Percentiles rank a stretch among this genome's conserved stretches.
Evolutionary conservation across 2,113 vertebrate genomes (phyloP).

Genomic region (Bos indicus): DNA sequence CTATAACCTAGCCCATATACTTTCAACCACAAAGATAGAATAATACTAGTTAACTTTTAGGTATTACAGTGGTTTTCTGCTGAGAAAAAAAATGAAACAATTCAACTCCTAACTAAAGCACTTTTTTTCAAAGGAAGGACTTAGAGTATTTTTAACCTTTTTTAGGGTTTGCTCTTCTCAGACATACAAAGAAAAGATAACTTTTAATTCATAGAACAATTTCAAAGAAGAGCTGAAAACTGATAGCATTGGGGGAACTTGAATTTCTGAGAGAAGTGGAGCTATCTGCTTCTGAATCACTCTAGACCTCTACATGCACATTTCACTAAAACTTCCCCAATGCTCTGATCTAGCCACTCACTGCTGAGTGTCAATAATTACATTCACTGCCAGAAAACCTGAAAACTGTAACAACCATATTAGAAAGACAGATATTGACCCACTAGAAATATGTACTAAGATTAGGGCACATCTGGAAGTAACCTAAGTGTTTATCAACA

Average conservation of each 20-base stretch:
- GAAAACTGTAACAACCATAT: constrained; percentile 10
- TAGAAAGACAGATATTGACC: constrained; percentile 30
- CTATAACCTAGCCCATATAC: accelerated
- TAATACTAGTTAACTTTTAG: not conserved
- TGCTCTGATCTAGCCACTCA: not conserved
- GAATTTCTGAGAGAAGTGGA: not conserved
- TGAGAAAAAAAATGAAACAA: not conserved
- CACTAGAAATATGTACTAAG: not conserved
- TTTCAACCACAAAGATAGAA: not conserved
- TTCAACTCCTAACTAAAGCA: not conserved
- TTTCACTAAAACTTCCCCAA: not conserved
- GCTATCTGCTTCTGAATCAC: not conserved
- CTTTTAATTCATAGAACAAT: not conserved
- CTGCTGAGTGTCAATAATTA: constrained; percentile 33
- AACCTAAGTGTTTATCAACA: not conserved
- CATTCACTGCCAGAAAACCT: not conserved
- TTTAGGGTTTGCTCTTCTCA: not conserved
- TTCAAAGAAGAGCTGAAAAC: not conserved
- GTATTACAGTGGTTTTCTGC: not conserved
- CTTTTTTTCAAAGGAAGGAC: not conserved
- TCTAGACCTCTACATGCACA: not conserved
- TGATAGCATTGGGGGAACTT: not conserved
- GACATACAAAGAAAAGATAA: not conserved
- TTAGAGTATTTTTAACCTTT: not conserved
- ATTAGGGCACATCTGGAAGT: not conserved